Percentiles rank a stretch among this genome's conserved stretches.
phyloP scores from a whole-genome alignment of 2,888 invertebrate species.

The Helleia helle region DNA sequence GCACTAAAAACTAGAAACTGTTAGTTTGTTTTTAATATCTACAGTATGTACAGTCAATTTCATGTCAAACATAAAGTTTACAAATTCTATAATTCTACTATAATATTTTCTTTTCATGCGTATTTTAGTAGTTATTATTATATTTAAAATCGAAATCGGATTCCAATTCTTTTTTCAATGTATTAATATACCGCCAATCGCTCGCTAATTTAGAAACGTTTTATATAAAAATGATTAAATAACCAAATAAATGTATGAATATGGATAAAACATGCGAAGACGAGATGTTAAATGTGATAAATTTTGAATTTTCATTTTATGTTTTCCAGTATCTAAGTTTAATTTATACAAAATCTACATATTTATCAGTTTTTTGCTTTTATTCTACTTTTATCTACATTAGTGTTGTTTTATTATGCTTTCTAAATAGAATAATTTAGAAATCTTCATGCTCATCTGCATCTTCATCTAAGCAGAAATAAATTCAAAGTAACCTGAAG shows the following conservation, averaged over 20 bases:
- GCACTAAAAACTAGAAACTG: neutral
- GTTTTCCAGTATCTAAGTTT: neutral
- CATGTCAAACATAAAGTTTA: neutral
- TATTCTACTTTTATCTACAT: slow-evolving; percentile 1
- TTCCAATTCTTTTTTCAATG: too few relatives aligned
- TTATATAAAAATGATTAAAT: neutral
- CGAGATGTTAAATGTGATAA: neutral
- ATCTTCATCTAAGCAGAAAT: slow-evolving; percentile 16
- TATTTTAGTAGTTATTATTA: too few relatives aligned
- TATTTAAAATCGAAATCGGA: too few relatives aligned
- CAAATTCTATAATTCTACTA: neutral
- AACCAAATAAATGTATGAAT: neutral
- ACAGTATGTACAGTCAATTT: neutral
- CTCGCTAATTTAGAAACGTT: too few relatives aligned
- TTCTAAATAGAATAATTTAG: neutral
- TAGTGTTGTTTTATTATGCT: neutral
- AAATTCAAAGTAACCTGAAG: slow-evolving; percentile 59
- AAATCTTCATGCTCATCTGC: slow-evolving; percentile 6
- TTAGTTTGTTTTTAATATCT: neutral
- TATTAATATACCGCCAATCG: too few relatives aligned
- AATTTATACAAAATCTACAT: neutral
- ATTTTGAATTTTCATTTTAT: neutral
- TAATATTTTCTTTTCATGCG: neutral
- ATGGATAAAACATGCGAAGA: neutral
- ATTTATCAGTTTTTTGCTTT: neutral